Evolutionary conservation across 2,113 vertebrate species (phyloP).

Genomic region (Perccottus glenii): DNA sequence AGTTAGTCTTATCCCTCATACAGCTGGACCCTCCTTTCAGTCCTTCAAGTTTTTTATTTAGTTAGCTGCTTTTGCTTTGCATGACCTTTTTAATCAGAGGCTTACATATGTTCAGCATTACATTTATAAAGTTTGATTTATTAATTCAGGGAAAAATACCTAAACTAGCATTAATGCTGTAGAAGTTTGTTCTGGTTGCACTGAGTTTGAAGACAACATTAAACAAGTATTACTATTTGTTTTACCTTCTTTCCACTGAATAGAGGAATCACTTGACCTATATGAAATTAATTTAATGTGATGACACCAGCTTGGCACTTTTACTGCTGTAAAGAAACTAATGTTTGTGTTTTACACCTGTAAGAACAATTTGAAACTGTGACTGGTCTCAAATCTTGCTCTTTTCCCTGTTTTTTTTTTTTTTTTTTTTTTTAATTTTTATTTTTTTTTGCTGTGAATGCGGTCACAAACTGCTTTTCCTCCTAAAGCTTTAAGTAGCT

Average conservation of each 20-base stretch:
- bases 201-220: slow-evolving; percentile 53
- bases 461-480: slow-evolving; percentile 25
- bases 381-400: slow-evolving; percentile 9
- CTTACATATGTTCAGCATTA: slow-evolving; percentile 38
- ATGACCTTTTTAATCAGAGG: slow-evolving; percentile 25
- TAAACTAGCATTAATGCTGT: slow-evolving; percentile 38
- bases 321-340: slow-evolving; percentile 29
- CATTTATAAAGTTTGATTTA: slow-evolving; percentile 12
- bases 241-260: slow-evolving; percentile 7
- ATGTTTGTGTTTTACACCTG: slow-evolving; percentile 9
- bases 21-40: slow-evolving; percentile 32
- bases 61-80: slow-evolving; percentile 30
- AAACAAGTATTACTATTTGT: slow-evolving; percentile 55
- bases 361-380: background rate
- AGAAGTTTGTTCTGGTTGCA: slow-evolving; percentile 51
- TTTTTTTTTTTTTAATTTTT: too few relatives aligned
- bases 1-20: background rate
- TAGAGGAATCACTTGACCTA: slow-evolving; percentile 28
- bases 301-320: slow-evolving; percentile 42
- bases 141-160: slow-evolving; percentile 57
- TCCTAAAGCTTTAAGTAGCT: slow-evolving; percentile 41
- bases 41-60: slow-evolving; percentile 15
- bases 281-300: slow-evolving; percentile 39
- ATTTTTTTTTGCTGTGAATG: slow-evolving; percentile 28
- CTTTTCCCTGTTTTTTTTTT: too few relatives aligned